These are phyloP conservation scores for Cenopis cana DNA, from an alignment of 2,888 invertebrate species.

Conservation along the genomic window DNA sequence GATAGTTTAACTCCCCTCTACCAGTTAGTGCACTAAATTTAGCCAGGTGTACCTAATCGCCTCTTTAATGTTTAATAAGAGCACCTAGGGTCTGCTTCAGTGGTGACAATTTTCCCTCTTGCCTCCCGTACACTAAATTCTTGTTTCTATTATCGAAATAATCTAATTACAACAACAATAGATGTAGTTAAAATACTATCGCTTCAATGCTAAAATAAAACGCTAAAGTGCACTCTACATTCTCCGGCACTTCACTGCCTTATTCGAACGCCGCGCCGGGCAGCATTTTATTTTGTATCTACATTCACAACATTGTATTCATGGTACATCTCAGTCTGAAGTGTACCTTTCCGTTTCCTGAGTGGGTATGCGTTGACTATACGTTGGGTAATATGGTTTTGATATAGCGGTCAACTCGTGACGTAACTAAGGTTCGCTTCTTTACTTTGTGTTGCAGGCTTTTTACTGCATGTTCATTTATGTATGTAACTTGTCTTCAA, in stretches of 20 bases:
- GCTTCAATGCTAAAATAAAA: slow-evolving; percentile 2
- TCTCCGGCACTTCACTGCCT: neutral
- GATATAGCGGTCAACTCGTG: neutral
- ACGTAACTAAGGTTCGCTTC: neutral
- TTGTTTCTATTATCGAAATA: neutral
- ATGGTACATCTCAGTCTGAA: slow-evolving; percentile 10
- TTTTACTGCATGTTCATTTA: too few species aligned
- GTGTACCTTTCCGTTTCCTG: neutral
- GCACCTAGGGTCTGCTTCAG: too few species aligned
- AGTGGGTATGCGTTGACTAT: neutral
- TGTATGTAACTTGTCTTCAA: too few species aligned
- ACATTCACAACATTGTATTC: slow-evolving; percentile 8
- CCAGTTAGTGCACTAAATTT: too few species aligned
- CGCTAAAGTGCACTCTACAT: neutral
- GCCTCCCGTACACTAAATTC: neutral
- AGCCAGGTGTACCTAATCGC: too few species aligned
- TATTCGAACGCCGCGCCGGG: slow-evolving; percentile 1
- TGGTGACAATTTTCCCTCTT: too few species aligned
- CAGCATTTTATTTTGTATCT: slow-evolving; percentile 11
- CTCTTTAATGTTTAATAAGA: too few species aligned
- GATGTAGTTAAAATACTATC: neutral
- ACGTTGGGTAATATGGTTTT: neutral
- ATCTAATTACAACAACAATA: neutral
- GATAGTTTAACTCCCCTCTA: too few species aligned
- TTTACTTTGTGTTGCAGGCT: neutral